Percentiles rank a stretch among this genome's conserved stretches.
These are phyloP conservation scores for Chondrilla cf. caribensis DNA, from an alignment of 37 sponge, comb jelly and placozoan genomes.

Conservation along the genomic window DNA sequence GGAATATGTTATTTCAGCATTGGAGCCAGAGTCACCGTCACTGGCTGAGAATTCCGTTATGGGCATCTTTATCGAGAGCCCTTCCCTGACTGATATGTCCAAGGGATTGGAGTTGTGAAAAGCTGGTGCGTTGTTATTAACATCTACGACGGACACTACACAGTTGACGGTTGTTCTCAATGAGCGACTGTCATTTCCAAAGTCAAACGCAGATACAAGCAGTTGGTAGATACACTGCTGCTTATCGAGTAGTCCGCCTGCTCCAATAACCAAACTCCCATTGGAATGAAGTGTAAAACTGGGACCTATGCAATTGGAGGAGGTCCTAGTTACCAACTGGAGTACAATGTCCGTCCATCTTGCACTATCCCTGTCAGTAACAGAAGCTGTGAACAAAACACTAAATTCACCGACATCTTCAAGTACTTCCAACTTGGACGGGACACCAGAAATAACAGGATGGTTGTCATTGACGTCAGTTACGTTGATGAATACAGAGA, in stretches of 20 bases:
- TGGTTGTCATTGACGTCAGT: slow-evolving; percentile 62
- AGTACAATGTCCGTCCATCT: background rate
- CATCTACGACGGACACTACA: background rate
- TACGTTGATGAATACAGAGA: slow-evolving; percentile 38
- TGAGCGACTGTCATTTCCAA: background rate
- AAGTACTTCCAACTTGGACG: background rate
- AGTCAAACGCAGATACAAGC: background rate
- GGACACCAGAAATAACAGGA: slow-evolving; percentile 33
- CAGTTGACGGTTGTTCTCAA: background rate
- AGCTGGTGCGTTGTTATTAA: background rate
- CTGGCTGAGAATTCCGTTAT: slow-evolving; percentile 28
- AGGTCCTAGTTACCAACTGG: background rate
- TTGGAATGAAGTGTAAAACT: background rate
- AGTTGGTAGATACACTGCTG: background rate
- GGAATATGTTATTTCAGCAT: slow-evolving; percentile 41
- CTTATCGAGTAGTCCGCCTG: background rate
- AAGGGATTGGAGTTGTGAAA: background rate
- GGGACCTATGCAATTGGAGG: background rate
- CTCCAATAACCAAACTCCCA: background rate
- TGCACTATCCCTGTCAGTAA: background rate
- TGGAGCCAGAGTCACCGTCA: slow-evolving; percentile 56
- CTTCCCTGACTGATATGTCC: background rate
- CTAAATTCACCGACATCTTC: too few relatives aligned
- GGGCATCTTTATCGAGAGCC: too few relatives aligned
- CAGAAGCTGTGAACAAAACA: background rate